Base-by-base conservation (phyloP, 2,113 vertebrate species). In the Brachypodius melanocephalos region DNA sequence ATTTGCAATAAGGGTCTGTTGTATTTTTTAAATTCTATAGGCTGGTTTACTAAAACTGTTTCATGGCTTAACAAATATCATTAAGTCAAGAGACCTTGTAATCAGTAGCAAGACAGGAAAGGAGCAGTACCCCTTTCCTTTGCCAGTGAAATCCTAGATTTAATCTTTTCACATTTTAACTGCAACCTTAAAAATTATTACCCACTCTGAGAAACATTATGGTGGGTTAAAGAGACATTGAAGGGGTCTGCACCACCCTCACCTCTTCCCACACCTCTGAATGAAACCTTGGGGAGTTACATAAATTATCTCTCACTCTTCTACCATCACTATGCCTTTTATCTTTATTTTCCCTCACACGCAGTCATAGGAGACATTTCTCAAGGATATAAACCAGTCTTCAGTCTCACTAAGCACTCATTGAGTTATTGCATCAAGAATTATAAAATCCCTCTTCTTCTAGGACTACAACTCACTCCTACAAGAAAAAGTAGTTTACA, bases 381-480 rank as follows among this genome's bases (percentile, higher is more conserved):
- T 49, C 63, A 73, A 28, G 4, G 6, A 18, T 1, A 9, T 4
- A 62, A 32, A 74, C 8, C 32, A 82, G 6, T 38, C 20, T 45
- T 66, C 11, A 65, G 9, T 34, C 63, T 75, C 28, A 43, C 12
- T 34, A 72, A 87, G 49, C 8, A 26, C 14, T 49, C 32, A 5
- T 4, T 45, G 1, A 5, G 26, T 1, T 9, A 25, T 3, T 14
- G 0, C 22, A 68, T 17, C 5, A 59, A 46, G 10, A 71, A 71
- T 48, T 6, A n/a, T 0, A 57, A 76, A 48, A 36, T 1, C 6
- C 5, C 3, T 46, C 9, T 28, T 28, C 15, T 43, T 63, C 36
- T 21, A 62, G 19, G 14, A 14, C 5, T 29, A 18, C 19, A 83
- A 12, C 3, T 34, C 28, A 1, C 4, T 72, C 5, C 28, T 14